Evolutionary conservation across 2,797 vertebrate species (phyloP).

Genomic region (Chanos chanos): DNA sequence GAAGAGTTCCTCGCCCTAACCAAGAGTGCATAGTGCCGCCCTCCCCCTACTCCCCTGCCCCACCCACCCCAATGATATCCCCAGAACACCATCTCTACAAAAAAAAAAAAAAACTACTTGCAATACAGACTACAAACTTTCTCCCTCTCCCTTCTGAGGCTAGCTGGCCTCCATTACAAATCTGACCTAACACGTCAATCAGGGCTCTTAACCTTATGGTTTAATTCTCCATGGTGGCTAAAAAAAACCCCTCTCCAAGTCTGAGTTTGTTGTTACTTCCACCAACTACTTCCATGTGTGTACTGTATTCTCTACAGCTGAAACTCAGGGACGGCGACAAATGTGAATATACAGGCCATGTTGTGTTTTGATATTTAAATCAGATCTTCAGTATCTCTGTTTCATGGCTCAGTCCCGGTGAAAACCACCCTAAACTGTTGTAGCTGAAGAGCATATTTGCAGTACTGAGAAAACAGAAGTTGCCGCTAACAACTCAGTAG

Average conservation of each 20-base stretch:
- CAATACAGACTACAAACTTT: background rate
- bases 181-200: too few relatives aligned
- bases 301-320: background rate
- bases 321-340: constrained; percentile 22
- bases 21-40: constrained; percentile 42
- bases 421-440: too few relatives aligned
- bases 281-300: constrained; percentile 2
- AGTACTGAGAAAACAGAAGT: too few relatives aligned
- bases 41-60: background rate
- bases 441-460: too few relatives aligned
- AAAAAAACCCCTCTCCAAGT: constrained; percentile 15
- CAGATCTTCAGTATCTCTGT: too few relatives aligned
- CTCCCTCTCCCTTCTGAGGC: too few relatives aligned
- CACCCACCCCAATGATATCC: background rate
- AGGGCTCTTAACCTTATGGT: too few relatives aligned
- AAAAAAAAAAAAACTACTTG: background rate
- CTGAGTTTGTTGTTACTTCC: constrained; percentile 12
- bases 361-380: background rate
- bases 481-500: too few relatives aligned
- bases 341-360: constrained; percentile 6
- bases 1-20: constrained; percentile 75
- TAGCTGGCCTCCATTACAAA: too few relatives aligned
- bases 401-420: too few relatives aligned
- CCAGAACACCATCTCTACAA: constrained; percentile 11
- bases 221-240: constrained; percentile 27